A percentile compares a stretch with the other conserved stretches of the same genome.
Evolutionary conservation across 2,888 invertebrate species (phyloP).

Genomic region (Aquatica leii): DNA sequence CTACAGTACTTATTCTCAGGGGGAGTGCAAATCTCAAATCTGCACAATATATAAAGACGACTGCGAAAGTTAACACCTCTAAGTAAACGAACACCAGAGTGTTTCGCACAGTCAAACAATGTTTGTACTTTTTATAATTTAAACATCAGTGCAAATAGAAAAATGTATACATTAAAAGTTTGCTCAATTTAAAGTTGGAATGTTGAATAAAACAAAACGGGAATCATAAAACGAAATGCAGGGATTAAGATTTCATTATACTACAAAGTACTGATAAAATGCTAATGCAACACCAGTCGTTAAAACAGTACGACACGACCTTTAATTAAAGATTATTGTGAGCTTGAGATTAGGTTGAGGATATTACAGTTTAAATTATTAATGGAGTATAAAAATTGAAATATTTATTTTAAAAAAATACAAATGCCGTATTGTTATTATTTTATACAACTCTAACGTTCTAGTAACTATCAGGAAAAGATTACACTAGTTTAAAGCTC

Average conservation of each 20-base stretch:
- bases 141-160: background rate
- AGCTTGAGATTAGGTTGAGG: background rate
- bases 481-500: no score
- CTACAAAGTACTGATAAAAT: slow-evolving; percentile 13
- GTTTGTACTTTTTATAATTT: background rate
- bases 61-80: slow-evolving; percentile 24
- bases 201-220: slow-evolving; percentile 1
- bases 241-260: slow-evolving; percentile 14
- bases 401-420: no score
- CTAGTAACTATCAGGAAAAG: no score
- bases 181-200: background rate
- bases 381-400: no score
- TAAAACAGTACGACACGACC: slow-evolving; percentile 6
- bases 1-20: slow-evolving; percentile 31
- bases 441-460: no score
- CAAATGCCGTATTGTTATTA: no score
- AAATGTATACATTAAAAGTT: background rate
- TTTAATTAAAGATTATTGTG: slow-evolving; percentile 12
- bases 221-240: slow-evolving; percentile 9
- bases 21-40: slow-evolving; percentile 29
- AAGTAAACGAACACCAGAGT: slow-evolving; percentile 20
- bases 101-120: background rate
- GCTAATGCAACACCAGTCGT: slow-evolving; percentile 11
- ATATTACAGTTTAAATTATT: no score
- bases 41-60: slow-evolving; percentile 24